phyloP scores from a whole-genome alignment of 2,113 vertebrate species.

The Saccopteryx leptura region DNA sequence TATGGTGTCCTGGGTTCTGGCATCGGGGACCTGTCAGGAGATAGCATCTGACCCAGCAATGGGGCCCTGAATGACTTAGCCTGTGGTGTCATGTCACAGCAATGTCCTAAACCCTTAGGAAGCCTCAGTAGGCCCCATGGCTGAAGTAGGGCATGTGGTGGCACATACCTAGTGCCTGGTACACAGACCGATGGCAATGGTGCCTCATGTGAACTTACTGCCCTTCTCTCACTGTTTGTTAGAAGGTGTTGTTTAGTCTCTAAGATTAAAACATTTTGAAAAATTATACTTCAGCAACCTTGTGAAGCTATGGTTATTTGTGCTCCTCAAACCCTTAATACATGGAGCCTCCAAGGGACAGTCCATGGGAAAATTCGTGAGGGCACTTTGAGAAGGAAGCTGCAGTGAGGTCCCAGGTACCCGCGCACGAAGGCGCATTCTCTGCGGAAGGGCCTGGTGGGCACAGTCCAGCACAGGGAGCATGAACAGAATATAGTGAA shows the following conservation, averaged over 20 bases:
- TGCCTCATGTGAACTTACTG: neutral
- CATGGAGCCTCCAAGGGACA: neutral
- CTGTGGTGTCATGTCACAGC: neutral
- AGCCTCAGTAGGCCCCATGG: neutral
- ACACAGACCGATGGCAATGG: neutral
- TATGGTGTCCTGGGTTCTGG: neutral
- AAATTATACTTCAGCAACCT: neutral
- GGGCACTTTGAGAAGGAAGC: neutral
- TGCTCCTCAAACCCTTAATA: neutral
- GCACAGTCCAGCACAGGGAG: neutral
- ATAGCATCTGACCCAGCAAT: neutral
- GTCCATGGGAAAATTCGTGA: neutral
- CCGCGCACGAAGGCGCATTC: neutral
- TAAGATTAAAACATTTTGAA: neutral
- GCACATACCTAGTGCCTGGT: neutral
- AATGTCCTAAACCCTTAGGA: neutral
- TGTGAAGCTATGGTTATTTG: neutral
- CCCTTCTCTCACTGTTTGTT: neutral
- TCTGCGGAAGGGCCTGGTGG: too few species aligned
- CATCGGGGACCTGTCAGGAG: neutral
- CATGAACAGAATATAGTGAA: neutral
- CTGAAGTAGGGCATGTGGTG: neutral
- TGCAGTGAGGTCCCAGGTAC: neutral
- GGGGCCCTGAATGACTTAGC: neutral
- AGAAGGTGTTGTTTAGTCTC: neutral